Base-by-base conservation (phyloP, 2,888 invertebrate species). In the Pristionchus arcanus region DNA sequence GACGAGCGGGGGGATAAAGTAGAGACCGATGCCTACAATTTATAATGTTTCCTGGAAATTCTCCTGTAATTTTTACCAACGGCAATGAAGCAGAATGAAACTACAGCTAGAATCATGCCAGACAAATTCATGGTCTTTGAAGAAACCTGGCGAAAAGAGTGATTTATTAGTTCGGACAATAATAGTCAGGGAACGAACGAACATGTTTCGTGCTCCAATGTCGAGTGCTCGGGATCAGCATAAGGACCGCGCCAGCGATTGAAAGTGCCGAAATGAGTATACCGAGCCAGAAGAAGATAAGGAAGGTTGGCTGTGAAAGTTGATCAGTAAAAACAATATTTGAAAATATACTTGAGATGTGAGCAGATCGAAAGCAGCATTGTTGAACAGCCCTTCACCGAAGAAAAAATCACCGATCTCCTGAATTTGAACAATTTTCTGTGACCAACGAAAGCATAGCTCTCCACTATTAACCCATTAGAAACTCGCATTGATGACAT, bases 241-340 rank as follows among this genome's bases (percentile, higher is more conserved):
- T 3, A 31, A 71, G 31, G 34, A 71, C 34, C 7, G 71, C 71
- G 15, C 31, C 71, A 13, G 31, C 71, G 34, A 71, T 71, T 4
- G 71, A 71, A 34, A 71, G 16, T 1, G 28, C 31, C 0, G 71
- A 71, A 28, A 71, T 31, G 34, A 71, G 16, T 4, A 71, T 19
- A 71, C 71, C 71, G 11, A 71, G 34, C 71, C 71, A 71, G 34
- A 71, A 71, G 71, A 71, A 34, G 34, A 71, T 13, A 34, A 71
- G 31, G 19, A 34, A 71, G 3, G 71, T 34, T 13, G 71, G 71
- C 71, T 71, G 71, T 16, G 31, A 71, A 15, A 42, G 42, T 42
- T 42, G 42, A 42, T 42, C 42, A 42, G 42, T 42, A 42, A 42
- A 42, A 4, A 68, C 4, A 25, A 68, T 7, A 68, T 68, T 68